Evolutionary conservation across 2,113 vertebrate species (phyloP).

Genomic region (Anseranas semipalmata): DNA sequence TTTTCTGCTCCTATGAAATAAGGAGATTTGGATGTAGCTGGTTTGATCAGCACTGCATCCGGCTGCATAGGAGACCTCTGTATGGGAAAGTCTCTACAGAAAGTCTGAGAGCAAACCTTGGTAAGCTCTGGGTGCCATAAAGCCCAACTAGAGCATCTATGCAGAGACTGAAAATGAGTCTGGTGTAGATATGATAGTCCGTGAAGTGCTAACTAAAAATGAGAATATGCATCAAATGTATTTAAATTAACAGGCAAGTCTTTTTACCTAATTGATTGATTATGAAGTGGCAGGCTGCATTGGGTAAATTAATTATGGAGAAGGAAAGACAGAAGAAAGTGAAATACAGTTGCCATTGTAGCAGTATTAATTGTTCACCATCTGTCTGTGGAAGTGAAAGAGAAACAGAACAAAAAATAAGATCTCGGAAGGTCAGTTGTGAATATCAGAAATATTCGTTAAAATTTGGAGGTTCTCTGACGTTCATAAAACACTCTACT

Average conservation of each 20-base stretch:
- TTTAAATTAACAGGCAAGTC: not conserved
- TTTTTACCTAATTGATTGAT: conserved; percentile 16
- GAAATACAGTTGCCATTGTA: not conserved
- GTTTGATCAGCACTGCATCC: not conserved
- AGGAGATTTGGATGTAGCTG: not conserved
- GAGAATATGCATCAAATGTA: not conserved
- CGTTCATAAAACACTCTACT: not conserved
- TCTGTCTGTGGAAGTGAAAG: not conserved
- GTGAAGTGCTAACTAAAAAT: not conserved
- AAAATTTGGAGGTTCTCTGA: not conserved
- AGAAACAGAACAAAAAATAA: not conserved
- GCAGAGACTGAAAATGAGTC: too few relatives aligned
- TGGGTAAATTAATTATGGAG: not conserved
- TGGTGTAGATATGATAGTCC: not conserved
- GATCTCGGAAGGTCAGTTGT: not conserved
- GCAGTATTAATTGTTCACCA: not conserved
- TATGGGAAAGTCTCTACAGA: not conserved
- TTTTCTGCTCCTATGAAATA: not conserved
- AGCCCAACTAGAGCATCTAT: rapidly evolving
- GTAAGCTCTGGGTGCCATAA: not conserved
- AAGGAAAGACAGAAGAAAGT: not conserved
- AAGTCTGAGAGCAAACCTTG: not conserved
- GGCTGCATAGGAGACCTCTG: not conserved
- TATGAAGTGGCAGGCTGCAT: not conserved
- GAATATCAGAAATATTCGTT: not conserved